Conservation (phyloP, 2,888 invertebrate species). For the Torymus auratus region DNA sequence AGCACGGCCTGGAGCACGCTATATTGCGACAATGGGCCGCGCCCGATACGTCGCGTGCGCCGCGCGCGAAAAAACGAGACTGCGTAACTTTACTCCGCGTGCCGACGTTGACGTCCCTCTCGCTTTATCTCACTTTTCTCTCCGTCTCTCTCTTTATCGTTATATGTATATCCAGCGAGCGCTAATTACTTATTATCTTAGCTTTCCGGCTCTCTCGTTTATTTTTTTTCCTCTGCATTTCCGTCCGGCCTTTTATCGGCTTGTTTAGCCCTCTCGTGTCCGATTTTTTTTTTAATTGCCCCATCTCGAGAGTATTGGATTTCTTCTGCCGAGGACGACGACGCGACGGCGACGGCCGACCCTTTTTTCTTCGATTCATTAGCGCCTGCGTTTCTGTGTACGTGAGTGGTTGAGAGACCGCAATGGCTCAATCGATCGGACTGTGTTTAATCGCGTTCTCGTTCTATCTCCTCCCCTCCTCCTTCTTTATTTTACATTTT, state of each 20-base stretch:
- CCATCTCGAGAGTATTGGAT: constrained; percentile 6
- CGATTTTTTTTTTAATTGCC: constrained; percentile 13
- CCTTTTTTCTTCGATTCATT: constrained; percentile 15
- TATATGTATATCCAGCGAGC: not conserved
- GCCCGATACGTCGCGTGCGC: too few relatives aligned
- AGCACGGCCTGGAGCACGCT: too few relatives aligned
- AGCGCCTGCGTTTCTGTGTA: not conserved
- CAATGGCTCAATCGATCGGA: too few relatives aligned
- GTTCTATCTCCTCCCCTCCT: too few relatives aligned
- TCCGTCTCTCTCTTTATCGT: not conserved
- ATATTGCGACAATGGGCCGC: too few relatives aligned
- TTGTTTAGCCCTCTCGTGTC: too few relatives aligned
- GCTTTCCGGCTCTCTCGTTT: not conserved
- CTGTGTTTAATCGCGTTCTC: too few relatives aligned
- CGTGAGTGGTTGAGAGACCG: too few relatives aligned
- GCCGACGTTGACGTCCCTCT: not conserved
- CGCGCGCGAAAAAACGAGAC: too few relatives aligned
- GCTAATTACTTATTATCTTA: constrained; percentile 32
- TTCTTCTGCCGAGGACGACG: constrained; percentile 11
- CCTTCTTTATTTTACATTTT: too few relatives aligned
- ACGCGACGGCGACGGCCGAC: not conserved
- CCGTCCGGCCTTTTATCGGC: constrained; percentile 20
- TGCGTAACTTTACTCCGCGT: too few relatives aligned
- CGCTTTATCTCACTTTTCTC: not conserved
- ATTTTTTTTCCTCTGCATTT: constrained; percentile 24